phyloP scores from a whole-genome alignment of 2,797 vertebrate genomes.

The Brachymystax lenok region DNA sequence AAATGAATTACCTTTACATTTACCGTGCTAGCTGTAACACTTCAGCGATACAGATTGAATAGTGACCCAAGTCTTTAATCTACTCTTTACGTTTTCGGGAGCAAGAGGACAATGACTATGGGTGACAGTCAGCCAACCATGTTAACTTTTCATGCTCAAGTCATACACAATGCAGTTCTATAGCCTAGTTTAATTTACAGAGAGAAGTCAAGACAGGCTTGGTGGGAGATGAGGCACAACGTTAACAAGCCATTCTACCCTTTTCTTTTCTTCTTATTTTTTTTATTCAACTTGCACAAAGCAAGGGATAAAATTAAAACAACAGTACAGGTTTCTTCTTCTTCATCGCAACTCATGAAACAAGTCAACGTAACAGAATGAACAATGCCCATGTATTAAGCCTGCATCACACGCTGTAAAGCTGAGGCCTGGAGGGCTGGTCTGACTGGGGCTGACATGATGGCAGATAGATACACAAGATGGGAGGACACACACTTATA shows the following conservation, averaged over 20 bases:
- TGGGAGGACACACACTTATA: not conserved
- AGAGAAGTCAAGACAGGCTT: not conserved
- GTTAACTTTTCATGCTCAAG: constrained; percentile 8
- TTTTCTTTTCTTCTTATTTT: not conserved
- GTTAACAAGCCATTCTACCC: constrained; percentile 35
- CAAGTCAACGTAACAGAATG: not conserved
- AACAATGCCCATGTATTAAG: not conserved
- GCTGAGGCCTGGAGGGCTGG: not conserved
- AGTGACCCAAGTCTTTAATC: not conserved
- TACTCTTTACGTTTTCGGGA: constrained; percentile 10
- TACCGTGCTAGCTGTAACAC: too few species aligned
- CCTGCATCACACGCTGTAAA: not conserved
- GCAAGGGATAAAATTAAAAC: constrained; percentile 9
- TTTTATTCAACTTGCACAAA: constrained; percentile 8
- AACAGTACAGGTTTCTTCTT: constrained; percentile 7
- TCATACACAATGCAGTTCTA: constrained; percentile 46
- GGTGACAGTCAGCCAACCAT: not conserved
- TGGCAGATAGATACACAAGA: not conserved
- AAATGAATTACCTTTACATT: too few species aligned
- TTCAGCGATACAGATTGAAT: too few species aligned
- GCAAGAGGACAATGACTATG: constrained; percentile 18
- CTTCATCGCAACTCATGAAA: not conserved
- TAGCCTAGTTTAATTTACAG: not conserved
- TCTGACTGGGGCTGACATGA: not conserved
- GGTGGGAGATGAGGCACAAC: constrained; percentile 44